Evolutionary conservation across 2,113 vertebrate species (phyloP), one percentile per base, ranked within the genome.

Genomic region (Todiramphus chloris): DNA sequence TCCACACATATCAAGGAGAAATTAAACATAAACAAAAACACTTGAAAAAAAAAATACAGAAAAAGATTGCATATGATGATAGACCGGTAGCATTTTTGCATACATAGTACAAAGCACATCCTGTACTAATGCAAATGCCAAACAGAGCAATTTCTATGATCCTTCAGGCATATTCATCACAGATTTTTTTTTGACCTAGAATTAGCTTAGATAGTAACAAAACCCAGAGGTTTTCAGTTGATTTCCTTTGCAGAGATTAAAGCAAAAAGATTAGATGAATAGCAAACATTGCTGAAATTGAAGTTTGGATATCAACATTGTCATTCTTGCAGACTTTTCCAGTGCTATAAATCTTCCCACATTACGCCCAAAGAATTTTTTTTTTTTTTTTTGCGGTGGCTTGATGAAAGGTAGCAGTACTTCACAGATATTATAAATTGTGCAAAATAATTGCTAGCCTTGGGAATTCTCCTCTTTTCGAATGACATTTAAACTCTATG

Each of bases 401-500:
- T 90, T 91, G 73, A 95, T 88, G 69, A 97, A 95, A 96, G 79
- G 88, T 59, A 93, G 44, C 44, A 76, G 72, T 24, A 41, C 75
- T 87, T 94, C 53, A 78, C 1, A 33, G 73, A 69, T 66, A 82
- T 77, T 86, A 19, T 35, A 78, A 92, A 19, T 13, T 55, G 31
- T 72, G 43, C n/a, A 58, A 93, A 93, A 88, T 86, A 89, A 96
- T 91, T 93, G 73, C 58, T 89, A 93, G 84, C 87, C 82, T 95
- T 92, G 94, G 84, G 83, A 97, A 75, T 92, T 87, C 44, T 92
- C 43, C 43, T 72, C 2, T 8, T 66, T 88, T 86, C 90, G 91
- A 93, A 84, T 23, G 30, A 75, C 74, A 89, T 87, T 89, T 92
- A 33, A 94, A 95, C 92, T 68, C 67, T n/a, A 66, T 44, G 59